Percentiles rank a stretch among this genome's conserved stretches.
phyloP scores from a whole-genome alignment of 2,113 vertebrate species.

The Nycticryphes semicollaris region DNA sequence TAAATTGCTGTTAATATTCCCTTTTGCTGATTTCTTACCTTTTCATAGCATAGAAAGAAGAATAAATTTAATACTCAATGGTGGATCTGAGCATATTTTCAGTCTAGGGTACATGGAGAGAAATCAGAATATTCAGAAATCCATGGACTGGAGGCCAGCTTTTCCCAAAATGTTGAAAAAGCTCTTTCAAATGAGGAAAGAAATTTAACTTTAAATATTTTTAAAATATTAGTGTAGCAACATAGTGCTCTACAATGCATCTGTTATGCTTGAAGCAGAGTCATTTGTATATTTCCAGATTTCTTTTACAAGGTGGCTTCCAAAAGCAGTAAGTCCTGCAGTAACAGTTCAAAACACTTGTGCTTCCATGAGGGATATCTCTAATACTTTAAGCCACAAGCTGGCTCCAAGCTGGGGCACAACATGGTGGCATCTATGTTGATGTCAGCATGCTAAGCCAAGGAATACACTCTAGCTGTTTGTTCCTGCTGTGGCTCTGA shows the following conservation, averaged over 20 bases:
- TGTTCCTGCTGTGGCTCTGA: neutral
- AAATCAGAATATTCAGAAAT: constrained; percentile 2
- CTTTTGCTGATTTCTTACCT: constrained; percentile 1
- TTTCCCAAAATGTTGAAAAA: neutral
- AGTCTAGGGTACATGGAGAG: neutral
- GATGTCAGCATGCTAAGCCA: neutral
- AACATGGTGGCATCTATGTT: rapidly evolving
- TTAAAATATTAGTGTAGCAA: neutral
- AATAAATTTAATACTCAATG: neutral
- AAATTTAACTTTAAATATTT: constrained; percentile 3
- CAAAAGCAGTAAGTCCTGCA: neutral
- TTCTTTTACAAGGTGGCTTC: neutral
- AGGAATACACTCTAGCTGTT: neutral
- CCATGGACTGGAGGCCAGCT: neutral
- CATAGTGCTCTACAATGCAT: neutral
- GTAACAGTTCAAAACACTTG: neutral
- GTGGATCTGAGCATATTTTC: neutral
- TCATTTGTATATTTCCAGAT: neutral
- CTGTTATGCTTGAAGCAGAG: neutral
- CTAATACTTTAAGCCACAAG: neutral
- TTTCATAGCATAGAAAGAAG: neutral
- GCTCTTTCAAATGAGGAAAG: neutral
- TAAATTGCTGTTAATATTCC: neutral
- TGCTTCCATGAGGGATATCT: neutral
- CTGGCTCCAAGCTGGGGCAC: neutral